Evolutionary conservation across 1,140 invertebrate genomes (phyloP).

Genomic region (Bradysia coprophila): DNA sequence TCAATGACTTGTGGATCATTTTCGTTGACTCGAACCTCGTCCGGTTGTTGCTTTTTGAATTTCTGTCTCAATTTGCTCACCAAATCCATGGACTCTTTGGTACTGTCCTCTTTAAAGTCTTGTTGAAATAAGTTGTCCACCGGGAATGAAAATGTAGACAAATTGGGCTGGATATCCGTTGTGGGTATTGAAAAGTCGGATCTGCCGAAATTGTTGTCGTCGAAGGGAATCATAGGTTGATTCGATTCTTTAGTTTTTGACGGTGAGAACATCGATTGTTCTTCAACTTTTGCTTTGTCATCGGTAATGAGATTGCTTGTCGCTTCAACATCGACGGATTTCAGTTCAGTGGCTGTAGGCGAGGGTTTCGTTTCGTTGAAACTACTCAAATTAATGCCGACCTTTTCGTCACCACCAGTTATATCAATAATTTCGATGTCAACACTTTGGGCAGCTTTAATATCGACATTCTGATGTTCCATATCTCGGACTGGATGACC

Average conservation of each 20-base stretch:
- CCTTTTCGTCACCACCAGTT: neutral
- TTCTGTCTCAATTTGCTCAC: slow-evolving; percentile 52
- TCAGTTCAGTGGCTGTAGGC: too few relatives aligned
- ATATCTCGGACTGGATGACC: neutral
- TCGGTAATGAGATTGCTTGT: too few relatives aligned
- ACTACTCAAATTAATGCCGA: too few relatives aligned
- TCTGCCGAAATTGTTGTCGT: neutral
- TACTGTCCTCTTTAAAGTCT: slow-evolving; percentile 36
- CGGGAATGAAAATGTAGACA: neutral
- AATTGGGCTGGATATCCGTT: too few relatives aligned
- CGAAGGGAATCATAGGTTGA: too few relatives aligned
- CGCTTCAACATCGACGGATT: too few relatives aligned
- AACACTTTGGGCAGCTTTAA: neutral
- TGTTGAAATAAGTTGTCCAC: neutral
- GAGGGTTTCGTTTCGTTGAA: too few relatives aligned
- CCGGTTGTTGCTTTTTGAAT: neutral
- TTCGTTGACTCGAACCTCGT: neutral
- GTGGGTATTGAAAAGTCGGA: too few relatives aligned
- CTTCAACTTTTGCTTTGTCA: too few relatives aligned
- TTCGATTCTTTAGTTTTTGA: neutral
- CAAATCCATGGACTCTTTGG: slow-evolving; percentile 54
- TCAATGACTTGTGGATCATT: neutral
- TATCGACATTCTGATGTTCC: neutral
- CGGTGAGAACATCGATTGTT: too few relatives aligned
- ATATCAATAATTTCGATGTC: neutral